Evolutionary conservation across 2,113 vertebrate genomes (phyloP), one percentile per base, ranked within the genome.

Genomic region (Aplodontia rufa): DNA sequence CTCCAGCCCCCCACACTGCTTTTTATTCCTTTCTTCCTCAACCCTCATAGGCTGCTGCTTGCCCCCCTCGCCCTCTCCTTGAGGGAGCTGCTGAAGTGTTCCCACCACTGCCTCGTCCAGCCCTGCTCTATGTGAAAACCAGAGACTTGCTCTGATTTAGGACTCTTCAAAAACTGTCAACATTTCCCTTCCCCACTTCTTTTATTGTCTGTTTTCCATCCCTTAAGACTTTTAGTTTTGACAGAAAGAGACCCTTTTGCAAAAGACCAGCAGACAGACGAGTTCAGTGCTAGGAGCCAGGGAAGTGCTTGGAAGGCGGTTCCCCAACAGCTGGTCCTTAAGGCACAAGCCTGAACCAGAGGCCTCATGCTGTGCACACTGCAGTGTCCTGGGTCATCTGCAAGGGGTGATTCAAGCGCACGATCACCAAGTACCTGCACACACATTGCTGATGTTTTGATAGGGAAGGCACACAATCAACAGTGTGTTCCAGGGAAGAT

Each of bases 141-240:
- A 84, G 93, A 35, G 74, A 55, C 47, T 90, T 55, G 74, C 69
- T 96, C 22, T 92, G 76, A 82, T 90, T 96, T 66, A 79, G 80
- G 45, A 80, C 68, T 42, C 42, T 79, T 96, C 66, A 28, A 64
- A 71, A 71, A 1, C 47, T 64, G 37, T 51, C 51, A 49, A 47
- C 30, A 76, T 17, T 72, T 8, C 3, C 51, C 87, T 35, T 64
- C 37, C 60, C 49, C 53, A 58, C 55, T 42, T 47, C 53, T 91
- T 91, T 71, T 69, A 60, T 69, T 76, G 62, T 42, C 68, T 69
- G 62, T 62, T 79, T 96, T 76, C 74, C 45, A 6, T 72, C 58
- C 60, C 71, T 66, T 58, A 85, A 89, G 40, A 40, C 45, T 68
- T 80, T 16, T 32, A 22, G 47, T 82, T 95, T 66, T 82, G 68